phyloP scores from a whole-genome alignment of 2,113 vertebrate species.

The Cyprinus carpio region DNA sequence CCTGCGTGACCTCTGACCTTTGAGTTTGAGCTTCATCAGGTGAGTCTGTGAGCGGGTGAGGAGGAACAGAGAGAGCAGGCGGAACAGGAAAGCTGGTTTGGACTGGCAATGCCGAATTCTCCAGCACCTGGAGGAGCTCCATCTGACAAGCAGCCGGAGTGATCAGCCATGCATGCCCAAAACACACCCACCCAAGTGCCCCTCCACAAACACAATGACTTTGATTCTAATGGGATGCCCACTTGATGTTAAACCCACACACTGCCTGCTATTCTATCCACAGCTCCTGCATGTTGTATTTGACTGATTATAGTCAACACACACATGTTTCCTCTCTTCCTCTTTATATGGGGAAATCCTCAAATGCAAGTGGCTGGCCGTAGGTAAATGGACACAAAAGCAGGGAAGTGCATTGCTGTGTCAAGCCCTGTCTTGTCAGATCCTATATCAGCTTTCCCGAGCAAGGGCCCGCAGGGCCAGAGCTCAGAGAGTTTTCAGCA shows the following conservation, averaged over 20 bases:
- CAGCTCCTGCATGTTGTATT: background rate
- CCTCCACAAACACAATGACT: conserved; percentile 55
- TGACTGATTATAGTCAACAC: conserved; percentile 24
- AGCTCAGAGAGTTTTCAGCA: conserved; percentile 65
- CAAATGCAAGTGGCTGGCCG: conserved; percentile 55
- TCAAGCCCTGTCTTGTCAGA: conserved; percentile 73
- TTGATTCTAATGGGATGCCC: conserved; percentile 44
- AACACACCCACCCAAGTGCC: conserved; percentile 52
- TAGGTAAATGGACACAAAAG: conserved; percentile 64
- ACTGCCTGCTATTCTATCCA: conserved; percentile 2
- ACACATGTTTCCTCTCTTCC: background rate
- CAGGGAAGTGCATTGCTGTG: conserved; percentile 55
- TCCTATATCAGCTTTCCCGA: conserved; percentile 68
- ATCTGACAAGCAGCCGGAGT: conserved; percentile 58
- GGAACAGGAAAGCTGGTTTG: conserved; percentile 16
- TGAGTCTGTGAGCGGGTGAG: background rate
- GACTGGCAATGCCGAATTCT: conserved; percentile 23
- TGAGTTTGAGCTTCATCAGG: conserved; percentile 17
- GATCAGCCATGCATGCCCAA: conserved; percentile 53
- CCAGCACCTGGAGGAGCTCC: conserved; percentile 58
- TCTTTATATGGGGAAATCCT: conserved; percentile 45
- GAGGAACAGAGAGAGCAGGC: background rate
- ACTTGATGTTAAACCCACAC: conserved; percentile 17
- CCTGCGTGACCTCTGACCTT: conserved; percentile 37
- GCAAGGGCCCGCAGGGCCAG: conserved; percentile 52